Evolutionary conservation across 2,113 vertebrate species (phyloP).

Genomic region (Antechinus stuartii): DNA sequence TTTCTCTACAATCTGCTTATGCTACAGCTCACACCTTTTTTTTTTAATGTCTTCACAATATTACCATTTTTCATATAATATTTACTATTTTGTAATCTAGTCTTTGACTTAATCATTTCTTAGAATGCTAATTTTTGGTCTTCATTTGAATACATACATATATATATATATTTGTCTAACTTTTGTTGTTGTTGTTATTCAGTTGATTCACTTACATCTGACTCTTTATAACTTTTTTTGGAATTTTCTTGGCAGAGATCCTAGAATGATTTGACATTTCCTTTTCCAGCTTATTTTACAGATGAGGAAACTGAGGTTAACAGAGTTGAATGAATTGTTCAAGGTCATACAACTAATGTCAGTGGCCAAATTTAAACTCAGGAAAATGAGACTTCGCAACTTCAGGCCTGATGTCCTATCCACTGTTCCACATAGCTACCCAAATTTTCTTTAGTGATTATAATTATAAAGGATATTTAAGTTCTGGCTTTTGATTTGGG

Average conservation of each 20-base stretch:
- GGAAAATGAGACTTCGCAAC: not conserved
- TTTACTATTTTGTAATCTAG: not conserved
- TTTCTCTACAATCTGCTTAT: not conserved
- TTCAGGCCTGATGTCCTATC: not conserved
- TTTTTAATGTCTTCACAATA: not conserved
- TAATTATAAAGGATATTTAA: not conserved
- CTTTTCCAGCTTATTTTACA: not conserved
- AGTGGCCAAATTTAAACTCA: not conserved
- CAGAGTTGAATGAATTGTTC: not conserved
- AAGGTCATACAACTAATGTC: not conserved
- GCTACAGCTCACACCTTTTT: not conserved
- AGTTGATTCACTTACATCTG: too few relatives aligned
- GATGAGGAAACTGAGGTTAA: not conserved
- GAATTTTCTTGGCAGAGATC: not conserved
- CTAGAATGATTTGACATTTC: not conserved
- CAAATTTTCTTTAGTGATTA: not conserved
- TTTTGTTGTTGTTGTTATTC: not conserved
- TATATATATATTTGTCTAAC: not conserved
- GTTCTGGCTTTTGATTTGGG: not conserved
- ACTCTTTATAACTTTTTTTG: not conserved
- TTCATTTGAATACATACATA: not conserved
- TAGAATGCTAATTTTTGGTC: not conserved
- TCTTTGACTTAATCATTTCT: not conserved
- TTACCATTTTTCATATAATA: not conserved
- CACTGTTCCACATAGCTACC: not conserved